Evolutionary conservation across 92 coral and sea anemone genomes (phyloP).

Genomic region (Umimayanthus kanabou): DNA sequence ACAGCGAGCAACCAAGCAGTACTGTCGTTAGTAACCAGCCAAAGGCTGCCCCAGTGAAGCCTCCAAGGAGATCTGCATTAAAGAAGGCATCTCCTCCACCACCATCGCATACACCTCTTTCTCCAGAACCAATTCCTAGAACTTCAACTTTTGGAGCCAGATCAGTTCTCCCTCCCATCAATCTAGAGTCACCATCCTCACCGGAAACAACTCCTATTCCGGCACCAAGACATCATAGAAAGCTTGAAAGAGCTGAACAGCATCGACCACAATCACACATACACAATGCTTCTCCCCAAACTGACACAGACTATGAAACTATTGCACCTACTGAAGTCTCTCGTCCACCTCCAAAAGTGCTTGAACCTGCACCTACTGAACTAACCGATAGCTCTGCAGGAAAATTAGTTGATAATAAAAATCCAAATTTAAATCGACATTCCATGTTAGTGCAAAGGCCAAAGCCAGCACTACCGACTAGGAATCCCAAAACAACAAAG

Average conservation of each 20-base stretch:
- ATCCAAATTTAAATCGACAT: neutral
- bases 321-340: neutral
- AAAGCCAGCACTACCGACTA: conserved; percentile 3
- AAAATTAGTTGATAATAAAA: neutral
- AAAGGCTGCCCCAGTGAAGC: conserved; percentile 46
- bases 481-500: conserved; percentile 14
- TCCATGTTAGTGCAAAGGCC: conserved; percentile 15
- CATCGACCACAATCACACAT: neutral
- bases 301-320: conserved; percentile 17
- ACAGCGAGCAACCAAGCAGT: neutral
- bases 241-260: neutral
- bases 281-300: neutral
- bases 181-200: neutral
- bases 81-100: conserved; percentile 27
- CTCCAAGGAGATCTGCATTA: conserved; percentile 42
- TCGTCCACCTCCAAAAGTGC: neutral
- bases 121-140: conserved; percentile 18
- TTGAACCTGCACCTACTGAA: neutral
- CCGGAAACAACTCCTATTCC: conserved; percentile 16
- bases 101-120: neutral
- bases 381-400: neutral
- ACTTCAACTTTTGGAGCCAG: conserved; percentile 24
- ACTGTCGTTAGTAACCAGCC: conserved; percentile 1
- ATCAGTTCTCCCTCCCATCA: conserved; percentile 4
- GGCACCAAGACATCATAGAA: conserved; percentile 14